Conservation (phyloP, 2,113 vertebrate genomes). For the Platichthys stellatus region DNA sequence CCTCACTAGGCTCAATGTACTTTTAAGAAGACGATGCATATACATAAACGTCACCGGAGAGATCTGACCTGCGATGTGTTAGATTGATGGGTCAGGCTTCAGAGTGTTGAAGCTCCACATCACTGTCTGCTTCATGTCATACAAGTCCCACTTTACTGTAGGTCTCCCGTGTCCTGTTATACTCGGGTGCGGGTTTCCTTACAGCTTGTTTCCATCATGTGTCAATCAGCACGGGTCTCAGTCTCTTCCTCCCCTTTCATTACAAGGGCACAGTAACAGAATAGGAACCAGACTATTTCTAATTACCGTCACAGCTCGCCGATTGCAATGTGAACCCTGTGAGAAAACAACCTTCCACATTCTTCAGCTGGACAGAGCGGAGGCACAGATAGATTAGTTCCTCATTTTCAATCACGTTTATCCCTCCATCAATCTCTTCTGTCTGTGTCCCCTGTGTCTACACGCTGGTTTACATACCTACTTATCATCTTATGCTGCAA, state of each 20-base stretch:
- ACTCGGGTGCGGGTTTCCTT: conserved; percentile 64
- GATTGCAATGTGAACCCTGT: conserved; percentile 18
- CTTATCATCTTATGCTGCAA: conserved; percentile 56
- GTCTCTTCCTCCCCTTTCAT: conserved; percentile 21
- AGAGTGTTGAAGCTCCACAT: background rate
- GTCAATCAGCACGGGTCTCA: conserved; percentile 53
- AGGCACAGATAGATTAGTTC: conserved; percentile 30
- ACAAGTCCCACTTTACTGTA: conserved; percentile 25
- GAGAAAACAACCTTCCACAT: conserved; percentile 6
- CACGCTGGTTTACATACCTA: conserved; percentile 50
- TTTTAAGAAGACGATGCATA: background rate
- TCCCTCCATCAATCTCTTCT: conserved; percentile 28
- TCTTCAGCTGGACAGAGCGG: background rate
- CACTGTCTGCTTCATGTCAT: conserved; percentile 23
- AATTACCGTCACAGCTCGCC: conserved; percentile 36
- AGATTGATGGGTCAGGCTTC: no score
- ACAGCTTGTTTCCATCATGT: conserved; percentile 67
- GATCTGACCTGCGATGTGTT: background rate
- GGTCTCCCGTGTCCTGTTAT: conserved; percentile 54
- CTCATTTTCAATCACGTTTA: conserved; percentile 23
- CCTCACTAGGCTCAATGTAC: background rate
- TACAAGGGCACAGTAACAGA: conserved; percentile 30
- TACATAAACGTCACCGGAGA: background rate
- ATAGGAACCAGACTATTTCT: conserved; percentile 38
- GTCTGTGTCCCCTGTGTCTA: conserved; percentile 23